Evolutionary conservation across 2,888 invertebrate species (phyloP).

Genomic region (Glaucopsyche alexis): DNA sequence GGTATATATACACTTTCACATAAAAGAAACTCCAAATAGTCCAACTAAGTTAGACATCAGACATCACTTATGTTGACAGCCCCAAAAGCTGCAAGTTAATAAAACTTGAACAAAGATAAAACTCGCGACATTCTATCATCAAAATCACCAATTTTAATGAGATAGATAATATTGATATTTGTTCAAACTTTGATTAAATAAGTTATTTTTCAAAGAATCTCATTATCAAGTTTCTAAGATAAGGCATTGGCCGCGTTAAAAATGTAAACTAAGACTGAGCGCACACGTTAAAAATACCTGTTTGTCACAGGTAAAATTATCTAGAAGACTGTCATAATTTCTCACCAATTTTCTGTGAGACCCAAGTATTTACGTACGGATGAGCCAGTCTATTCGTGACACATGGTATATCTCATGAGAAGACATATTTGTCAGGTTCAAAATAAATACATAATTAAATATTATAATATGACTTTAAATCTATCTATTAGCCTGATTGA

Average conservation of each 20-base stretch:
- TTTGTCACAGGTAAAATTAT: too few species aligned
- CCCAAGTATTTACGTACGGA: too few species aligned
- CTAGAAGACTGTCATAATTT: too few species aligned
- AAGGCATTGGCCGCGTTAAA: slow-evolving; percentile 34
- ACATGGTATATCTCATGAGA: too few species aligned
- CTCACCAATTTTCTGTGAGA: too few species aligned
- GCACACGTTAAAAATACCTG: neutral
- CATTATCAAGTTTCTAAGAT: slow-evolving; percentile 49
- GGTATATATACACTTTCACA: too few species aligned
- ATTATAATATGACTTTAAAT: too few species aligned
- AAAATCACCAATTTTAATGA: slow-evolving; percentile 44
- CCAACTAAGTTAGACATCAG: neutral
- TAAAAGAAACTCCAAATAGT: too few species aligned
- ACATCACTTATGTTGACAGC: neutral
- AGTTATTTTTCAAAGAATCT: slow-evolving; percentile 51
- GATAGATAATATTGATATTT: slow-evolving; percentile 49
- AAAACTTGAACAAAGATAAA: slow-evolving; percentile 20
- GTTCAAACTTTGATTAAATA: slow-evolving; percentile 54
- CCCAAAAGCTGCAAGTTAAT: neutral
- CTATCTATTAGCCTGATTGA: too few species aligned
- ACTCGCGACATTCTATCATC: slow-evolving; percentile 20
- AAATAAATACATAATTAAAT: too few species aligned
- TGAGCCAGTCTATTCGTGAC: too few species aligned
- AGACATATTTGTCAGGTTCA: too few species aligned
- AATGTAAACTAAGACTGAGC: neutral